Conservation (phyloP, 2,888 invertebrate species). For the Lepidochitona cinerea region DNA sequence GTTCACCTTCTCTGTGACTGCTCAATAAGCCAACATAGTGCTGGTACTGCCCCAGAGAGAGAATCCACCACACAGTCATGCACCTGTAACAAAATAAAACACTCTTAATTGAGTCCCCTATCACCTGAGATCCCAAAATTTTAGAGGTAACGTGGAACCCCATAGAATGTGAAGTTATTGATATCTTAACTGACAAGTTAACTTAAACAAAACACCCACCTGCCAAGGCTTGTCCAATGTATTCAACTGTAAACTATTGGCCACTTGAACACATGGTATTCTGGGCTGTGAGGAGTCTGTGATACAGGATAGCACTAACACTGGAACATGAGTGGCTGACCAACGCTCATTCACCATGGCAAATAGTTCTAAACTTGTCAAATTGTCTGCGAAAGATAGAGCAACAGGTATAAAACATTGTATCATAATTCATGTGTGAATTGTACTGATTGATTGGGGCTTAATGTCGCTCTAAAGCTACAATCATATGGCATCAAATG, state of each 20-base stretch:
- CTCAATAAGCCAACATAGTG: conserved; percentile 62
- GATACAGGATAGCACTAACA: conserved; percentile 59
- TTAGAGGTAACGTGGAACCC: background rate
- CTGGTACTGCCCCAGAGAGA: conserved; percentile 47
- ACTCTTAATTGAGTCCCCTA: background rate
- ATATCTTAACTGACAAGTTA: background rate
- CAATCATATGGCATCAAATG: no score
- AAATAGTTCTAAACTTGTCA: conserved; percentile 31
- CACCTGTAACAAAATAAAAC: conserved; percentile 45
- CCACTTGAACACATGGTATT: conserved; percentile 55
- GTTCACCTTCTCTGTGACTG: conserved; percentile 47
- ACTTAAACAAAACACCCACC: conserved; percentile 40
- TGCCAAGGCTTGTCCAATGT: conserved; percentile 65
- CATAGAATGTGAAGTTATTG: background rate
- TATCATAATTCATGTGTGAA: no score
- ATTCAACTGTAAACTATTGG: conserved; percentile 47
- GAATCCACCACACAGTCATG: conserved; percentile 54
- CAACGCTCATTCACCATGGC: conserved; percentile 62
- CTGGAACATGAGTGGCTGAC: conserved; percentile 61
- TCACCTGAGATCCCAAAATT: background rate
- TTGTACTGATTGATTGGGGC: no score
- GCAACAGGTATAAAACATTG: no score
- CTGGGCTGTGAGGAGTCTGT: conserved; percentile 29
- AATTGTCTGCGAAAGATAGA: conserved; percentile 1
- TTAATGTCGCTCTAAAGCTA: no score